Evolutionary conservation across 2,888 invertebrate species (phyloP), one percentile per base, ranked within the genome.

Genomic region (Tachina grossa): DNA sequence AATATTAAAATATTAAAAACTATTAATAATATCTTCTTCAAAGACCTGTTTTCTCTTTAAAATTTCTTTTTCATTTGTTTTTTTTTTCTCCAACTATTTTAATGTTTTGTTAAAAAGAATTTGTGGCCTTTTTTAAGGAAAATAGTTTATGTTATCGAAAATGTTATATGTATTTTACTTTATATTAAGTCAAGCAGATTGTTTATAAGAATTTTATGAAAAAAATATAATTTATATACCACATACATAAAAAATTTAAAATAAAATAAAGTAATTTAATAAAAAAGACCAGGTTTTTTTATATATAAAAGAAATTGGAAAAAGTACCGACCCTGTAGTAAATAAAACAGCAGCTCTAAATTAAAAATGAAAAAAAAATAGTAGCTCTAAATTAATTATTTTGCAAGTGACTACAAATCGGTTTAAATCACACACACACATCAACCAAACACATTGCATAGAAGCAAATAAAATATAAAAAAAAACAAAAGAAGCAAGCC

Each of bases 141-240:
- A 41, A 19, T 72, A 49, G 1, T 49, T 49, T 51, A 47, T 51
- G 43, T 19, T 74, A 51, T 49, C n/a, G 39, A n/a, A 51, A 51
- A 61, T 45, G 14, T 39, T n/a, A 14, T 39, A 41, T 22, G 41
- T 49, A 14, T 47, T 19, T 51, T 51, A 61, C 41, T 51, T 74
- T 49, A 61, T 61, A 19, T 61, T 61, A 74, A 61, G 59, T 49
- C 41, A 65, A 22, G 22, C 45, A 75, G 11, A 53, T 45, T 63
- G 43, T 65, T 75, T 63, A 31, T 31, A 63, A 53, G 53, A 13
- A 53, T 53, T 47, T 14, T 61, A 61, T 19, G 9, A 39, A 19
- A 49, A 59, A 53, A 53, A 9, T 47, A 74, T 43, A 72, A 14
- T 31, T 31, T 31, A 31, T 31, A 31, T 31, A 31, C 31, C 31